phyloP scores from a whole-genome alignment of 23 tunicate genomes.

The Diplosoma virens region DNA sequence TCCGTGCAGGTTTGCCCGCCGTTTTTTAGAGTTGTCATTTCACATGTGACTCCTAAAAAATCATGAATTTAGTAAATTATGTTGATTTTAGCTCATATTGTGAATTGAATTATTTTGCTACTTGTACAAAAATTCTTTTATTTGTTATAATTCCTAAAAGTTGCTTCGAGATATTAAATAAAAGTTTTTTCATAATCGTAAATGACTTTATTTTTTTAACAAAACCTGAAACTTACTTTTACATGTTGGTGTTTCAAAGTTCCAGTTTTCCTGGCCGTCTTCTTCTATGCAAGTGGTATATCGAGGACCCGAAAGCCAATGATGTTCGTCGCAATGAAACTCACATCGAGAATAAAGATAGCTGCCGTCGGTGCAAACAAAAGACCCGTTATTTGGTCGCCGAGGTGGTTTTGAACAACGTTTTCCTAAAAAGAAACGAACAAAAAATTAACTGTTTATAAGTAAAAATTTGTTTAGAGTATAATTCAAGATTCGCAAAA shows the following conservation, averaged over 20 bases:
- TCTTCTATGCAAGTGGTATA: neutral
- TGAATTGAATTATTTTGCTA: no score
- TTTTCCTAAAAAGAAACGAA: constrained; percentile 10
- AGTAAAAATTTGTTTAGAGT: neutral
- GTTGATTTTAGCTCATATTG: no score
- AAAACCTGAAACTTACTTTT: no score
- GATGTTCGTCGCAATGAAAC: neutral
- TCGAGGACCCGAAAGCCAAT: neutral
- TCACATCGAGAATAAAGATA: constrained; percentile 29
- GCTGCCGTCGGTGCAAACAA: constrained; percentile 20
- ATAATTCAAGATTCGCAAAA: no score
- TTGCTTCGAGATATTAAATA: no score
- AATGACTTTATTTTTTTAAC: no score
- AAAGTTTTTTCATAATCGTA: no score
- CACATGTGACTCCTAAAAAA: neutral
- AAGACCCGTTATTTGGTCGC: constrained; percentile 22
- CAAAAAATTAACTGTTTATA: neutral
- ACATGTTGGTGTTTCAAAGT: neutral
- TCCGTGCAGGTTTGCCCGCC: constrained; percentile 6
- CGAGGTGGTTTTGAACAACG: neutral
- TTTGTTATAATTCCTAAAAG: no score
- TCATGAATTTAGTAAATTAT: no score
- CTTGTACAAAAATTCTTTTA: no score
- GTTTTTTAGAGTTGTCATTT: neutral
- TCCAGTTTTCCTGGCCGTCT: neutral